Evolutionary conservation across 2,113 vertebrate species (phyloP), one percentile per base, ranked within the genome.

Genomic region (Hydropotes inermis): DNA sequence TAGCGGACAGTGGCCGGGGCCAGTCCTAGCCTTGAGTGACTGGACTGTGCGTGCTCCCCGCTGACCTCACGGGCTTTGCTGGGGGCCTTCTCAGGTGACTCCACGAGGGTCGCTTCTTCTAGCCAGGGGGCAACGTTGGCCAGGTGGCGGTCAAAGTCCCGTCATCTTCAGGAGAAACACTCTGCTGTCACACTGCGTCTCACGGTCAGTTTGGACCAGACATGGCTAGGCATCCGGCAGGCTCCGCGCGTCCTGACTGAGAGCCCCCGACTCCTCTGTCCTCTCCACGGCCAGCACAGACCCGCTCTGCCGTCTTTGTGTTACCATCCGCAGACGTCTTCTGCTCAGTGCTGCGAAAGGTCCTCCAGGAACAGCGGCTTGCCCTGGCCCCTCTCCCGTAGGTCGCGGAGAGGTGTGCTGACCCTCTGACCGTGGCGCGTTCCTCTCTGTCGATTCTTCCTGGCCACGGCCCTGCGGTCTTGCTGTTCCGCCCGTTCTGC

Each of bases 1-100:
- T 99, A 99, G 99, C 99, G 99, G 98, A 99, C 99, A 99, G 99
- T 99, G 99, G 99, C 99, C 99, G 99, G 99, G 1, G 99, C 99
- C 99, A 99, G 99, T 74, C 99, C 99, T 36, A 99, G 98, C 97
- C 99, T 99, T 99, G 98, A 99, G 95, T 99, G 99, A 95, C 99
- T 99, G 1, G 99, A 99, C 99, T 99, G 99, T 99, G 99, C 99
- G 99, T 99, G 99, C 99, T 99, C 99, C 99, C 99, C 99, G 99
- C 99, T 99, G 98, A 99, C 99, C 99, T 99, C 99, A 1, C 99
- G 99, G 87, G 99, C 99, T 98, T 99, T 99, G 1, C 99, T 99
- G 97, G 99, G 99, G 87, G 99, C 99, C 98, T 99, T 99, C 99
- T 99, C 99, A 0, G 99, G 99, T 3, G 99, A 99, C 98, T 99